These are phyloP conservation scores for Cheilosia scutellata DNA, from an alignment of 2,888 invertebrate species.

Conservation along the genomic window DNA sequence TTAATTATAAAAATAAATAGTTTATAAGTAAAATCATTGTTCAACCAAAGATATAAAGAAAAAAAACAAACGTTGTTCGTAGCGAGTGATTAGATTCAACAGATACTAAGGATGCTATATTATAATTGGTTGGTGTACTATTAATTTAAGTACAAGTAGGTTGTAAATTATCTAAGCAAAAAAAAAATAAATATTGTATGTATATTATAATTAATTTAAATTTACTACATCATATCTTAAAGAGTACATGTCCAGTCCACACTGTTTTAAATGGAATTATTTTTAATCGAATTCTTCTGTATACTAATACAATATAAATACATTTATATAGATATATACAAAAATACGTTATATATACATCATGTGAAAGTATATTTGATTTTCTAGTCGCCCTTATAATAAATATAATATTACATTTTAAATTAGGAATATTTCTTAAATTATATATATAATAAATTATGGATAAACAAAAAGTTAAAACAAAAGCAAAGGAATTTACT, in stretches of 20 bases:
- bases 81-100: constrained; percentile 61
- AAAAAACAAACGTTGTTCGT: constrained; percentile 30
- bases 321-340: constrained; percentile 33
- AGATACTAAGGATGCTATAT: constrained; percentile 72
- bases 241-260: constrained; percentile 72
- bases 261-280: constrained; percentile 69
- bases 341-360: constrained; percentile 22
- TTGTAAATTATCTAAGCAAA: constrained; percentile 53
- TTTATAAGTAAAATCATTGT: constrained; percentile 59
- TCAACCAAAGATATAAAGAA: constrained; percentile 70
- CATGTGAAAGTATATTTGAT: constrained; percentile 62
- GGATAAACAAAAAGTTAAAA: constrained; percentile 16
- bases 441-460: constrained; percentile 30
- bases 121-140: constrained; percentile 71
- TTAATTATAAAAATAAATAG: constrained; percentile 56
- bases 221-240: constrained; percentile 33
- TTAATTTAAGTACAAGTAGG: constrained; percentile 70
- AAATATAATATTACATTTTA: constrained; percentile 49
- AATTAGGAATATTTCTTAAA: constrained; percentile 55
- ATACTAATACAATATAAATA: constrained; percentile 35
- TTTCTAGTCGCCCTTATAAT: constrained; percentile 72
- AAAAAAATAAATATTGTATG: constrained; percentile 38
- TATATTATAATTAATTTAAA: constrained; percentile 34
- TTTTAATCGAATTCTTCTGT: constrained; percentile 49
- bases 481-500: constrained; percentile 18